These are phyloP conservation scores for Masticophis lateralis DNA, from an alignment of 2,797 vertebrate species.

Conservation along the genomic window DNA sequence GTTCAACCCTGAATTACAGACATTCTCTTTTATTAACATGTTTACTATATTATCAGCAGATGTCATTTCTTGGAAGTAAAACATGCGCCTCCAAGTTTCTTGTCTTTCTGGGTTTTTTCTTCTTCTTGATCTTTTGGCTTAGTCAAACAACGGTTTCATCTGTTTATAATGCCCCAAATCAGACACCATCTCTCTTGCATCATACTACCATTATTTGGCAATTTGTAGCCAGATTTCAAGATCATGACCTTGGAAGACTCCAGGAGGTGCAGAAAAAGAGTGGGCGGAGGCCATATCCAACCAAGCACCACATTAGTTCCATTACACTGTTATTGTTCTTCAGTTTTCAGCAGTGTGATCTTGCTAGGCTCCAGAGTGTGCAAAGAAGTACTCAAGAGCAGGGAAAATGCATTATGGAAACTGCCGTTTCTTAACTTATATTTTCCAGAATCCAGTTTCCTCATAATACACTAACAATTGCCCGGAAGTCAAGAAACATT, in stretches of 20 bases:
- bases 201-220: not conserved
- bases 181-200: not conserved
- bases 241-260: not conserved
- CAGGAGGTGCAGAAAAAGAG: not conserved
- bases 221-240: not conserved
- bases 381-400: not conserved
- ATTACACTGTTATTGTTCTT: not conserved
- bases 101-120: not conserved
- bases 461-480: not conserved
- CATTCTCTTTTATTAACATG: not conserved
- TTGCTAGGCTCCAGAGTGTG: not conserved
- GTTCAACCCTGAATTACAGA: not conserved
- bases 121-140: not conserved
- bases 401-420: not conserved
- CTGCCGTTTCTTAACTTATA: not conserved
- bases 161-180: not conserved
- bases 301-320: not conserved
- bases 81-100: not conserved
- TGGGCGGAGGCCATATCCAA: not conserved
- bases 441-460: not conserved
- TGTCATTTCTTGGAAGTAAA: not conserved
- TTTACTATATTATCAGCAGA: not conserved
- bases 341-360: not conserved
- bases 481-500: not conserved
- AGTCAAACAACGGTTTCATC: not conserved